A percentile compares a stretch with the other conserved stretches of the same genome.
These are phyloP conservation scores for Pherbina coryleti DNA, from an alignment of 2,888 invertebrate species.

Conservation along the genomic window DNA sequence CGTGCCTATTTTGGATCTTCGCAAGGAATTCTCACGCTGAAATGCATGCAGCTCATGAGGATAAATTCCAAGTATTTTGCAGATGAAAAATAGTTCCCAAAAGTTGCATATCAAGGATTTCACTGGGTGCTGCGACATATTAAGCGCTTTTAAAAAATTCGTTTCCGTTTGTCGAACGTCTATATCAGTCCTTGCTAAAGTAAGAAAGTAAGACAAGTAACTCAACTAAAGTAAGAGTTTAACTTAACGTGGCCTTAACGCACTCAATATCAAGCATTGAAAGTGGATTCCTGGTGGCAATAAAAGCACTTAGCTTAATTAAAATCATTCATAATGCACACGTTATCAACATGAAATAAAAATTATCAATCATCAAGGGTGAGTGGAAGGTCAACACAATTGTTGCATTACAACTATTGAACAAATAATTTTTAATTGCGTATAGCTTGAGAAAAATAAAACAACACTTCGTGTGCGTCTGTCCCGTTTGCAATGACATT, in stretches of 20 bases:
- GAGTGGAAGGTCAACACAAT: neutral
- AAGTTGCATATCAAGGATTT: conserved; percentile 61
- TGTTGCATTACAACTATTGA: too few species aligned
- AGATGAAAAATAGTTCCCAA: conserved; percentile 60
- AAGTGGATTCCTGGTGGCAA: neutral
- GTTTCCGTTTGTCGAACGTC: neutral
- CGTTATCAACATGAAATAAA: conserved; percentile 3
- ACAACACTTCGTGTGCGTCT: too few species aligned
- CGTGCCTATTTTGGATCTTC: conserved; percentile 62
- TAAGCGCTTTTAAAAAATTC: neutral
- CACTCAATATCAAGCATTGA: neutral
- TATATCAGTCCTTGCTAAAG: neutral
- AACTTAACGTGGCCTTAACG: too few species aligned
- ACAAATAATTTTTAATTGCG: too few species aligned
- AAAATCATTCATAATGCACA: conserved; percentile 48
- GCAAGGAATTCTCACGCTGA: conserved; percentile 54
- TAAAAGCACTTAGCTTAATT: conserved; percentile 56
- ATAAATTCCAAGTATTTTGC: conserved; percentile 65
- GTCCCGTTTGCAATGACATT: too few species aligned
- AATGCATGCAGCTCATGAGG: conserved; percentile 62
- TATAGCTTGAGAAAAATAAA: too few species aligned
- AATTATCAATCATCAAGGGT: conserved; percentile 18
- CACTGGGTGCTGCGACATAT: conserved; percentile 48
- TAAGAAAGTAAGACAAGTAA: too few species aligned
- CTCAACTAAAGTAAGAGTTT: neutral